Evolutionary conservation across 2,113 vertebrate genomes (phyloP), one percentile per base, ranked within the genome.

Genomic region (Rhizomys pruinosus): DNA sequence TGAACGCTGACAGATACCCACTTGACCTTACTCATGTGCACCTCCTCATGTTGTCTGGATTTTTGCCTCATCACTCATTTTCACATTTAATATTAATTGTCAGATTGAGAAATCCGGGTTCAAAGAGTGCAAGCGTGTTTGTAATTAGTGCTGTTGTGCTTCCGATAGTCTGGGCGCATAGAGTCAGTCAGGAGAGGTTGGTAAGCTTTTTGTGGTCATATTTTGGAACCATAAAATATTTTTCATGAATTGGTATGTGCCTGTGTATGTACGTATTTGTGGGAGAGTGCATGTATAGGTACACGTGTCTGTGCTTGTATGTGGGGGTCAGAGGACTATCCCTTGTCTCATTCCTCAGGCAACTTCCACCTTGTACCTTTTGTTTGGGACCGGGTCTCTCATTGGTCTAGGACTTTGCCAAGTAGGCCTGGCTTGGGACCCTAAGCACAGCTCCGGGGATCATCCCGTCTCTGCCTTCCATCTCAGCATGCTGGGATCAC

Each of bases 1-100:
- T 25, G 39, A 3, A 0, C 2, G 12, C 34, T 12, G 34, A 57
- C 12, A 17, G n/a, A 69, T 34, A 66, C 29, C 47, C 25, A 0
- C 6, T 16, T 7, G 20, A 13, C 80, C 92, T n/a, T 73, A 1
- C 10, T 81, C 55, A 57, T 2, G 1, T 17, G 10, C n/a, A 44
- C 39, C 61, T 3, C 2, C 68, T 29, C 27, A 0, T 15, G 10
- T 64, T 4, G 22, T 10, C 3, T 1, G 52, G 3, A 15, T 69
- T 25, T 89, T 81, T 84, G 1, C 10, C 0, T 0, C 81, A 27
- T 86, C n/a, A 12, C 25, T 74, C 95, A 32, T 55, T 84, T 86
- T 34, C 52, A 27, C 15, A 11, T n/a, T 87, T 34, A 42, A 25
- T 47, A 73, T 59, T 90, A n/a, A 44, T 39, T 52, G 59, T 37